Percentiles rank a stretch among this genome's conserved stretches.
Evolutionary conservation across 2,113 vertebrate genomes (phyloP).

Genomic region (Zosterops borbonicus): DNA sequence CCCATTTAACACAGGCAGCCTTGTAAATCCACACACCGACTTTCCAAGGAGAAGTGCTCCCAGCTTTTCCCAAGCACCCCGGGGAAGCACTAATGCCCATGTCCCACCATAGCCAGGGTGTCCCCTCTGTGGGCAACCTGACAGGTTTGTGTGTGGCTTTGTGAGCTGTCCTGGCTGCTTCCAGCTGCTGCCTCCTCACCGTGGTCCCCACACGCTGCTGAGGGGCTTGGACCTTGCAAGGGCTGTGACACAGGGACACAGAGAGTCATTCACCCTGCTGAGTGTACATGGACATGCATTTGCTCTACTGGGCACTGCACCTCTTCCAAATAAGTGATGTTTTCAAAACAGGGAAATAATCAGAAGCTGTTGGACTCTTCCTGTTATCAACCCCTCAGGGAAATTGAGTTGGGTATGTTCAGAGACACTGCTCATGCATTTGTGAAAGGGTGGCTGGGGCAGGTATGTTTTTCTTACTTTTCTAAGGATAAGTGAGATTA

Average conservation of each 20-base stretch:
- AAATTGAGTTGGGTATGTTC: background rate
- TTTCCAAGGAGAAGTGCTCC: background rate
- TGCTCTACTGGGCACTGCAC: background rate
- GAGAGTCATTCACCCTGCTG: rapidly evolving
- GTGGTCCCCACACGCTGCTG: rapidly evolving
- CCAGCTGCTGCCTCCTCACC: background rate
- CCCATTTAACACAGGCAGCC: background rate
- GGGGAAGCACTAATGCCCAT: background rate
- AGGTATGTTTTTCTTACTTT: background rate
- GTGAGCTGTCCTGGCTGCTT: background rate
- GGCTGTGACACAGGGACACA: background rate
- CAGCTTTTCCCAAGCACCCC: background rate
- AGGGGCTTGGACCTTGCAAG: background rate
- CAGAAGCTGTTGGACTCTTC: background rate
- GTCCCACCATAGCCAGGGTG: too few relatives aligned
- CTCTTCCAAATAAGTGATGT: background rate
- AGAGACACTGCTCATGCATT: background rate
- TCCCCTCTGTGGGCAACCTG: background rate
- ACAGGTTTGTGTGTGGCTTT: background rate
- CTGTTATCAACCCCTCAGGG: background rate
- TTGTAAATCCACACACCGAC: background rate
- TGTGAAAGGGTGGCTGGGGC: rapidly evolving
- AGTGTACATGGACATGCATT: background rate
- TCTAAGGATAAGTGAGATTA: background rate
- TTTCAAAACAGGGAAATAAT: background rate